Evolutionary conservation across 2,797 vertebrate genomes (phyloP).

Genomic region (Crenuchus spilurus): DNA sequence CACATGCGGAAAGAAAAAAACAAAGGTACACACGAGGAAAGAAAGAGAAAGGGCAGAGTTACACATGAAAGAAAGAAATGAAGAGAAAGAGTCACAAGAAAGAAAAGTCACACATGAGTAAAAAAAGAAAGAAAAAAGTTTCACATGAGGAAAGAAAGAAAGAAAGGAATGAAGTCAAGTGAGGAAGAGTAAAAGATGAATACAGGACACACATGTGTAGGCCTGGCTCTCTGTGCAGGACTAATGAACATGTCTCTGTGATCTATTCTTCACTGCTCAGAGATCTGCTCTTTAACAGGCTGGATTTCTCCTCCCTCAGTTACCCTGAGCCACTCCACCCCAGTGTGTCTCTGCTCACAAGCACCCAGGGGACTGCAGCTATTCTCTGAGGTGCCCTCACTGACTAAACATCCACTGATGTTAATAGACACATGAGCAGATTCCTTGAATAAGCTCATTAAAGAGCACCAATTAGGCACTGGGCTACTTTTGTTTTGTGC

Average conservation of each 20-base stretch:
- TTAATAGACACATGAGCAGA: constrained; percentile 62
- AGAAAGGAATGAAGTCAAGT: too few relatives aligned
- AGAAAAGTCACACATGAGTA: too few relatives aligned
- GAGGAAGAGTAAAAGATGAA: too few relatives aligned
- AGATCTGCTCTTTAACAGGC: not conserved
- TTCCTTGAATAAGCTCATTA: constrained; percentile 68
- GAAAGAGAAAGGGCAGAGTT: too few relatives aligned
- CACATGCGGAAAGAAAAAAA: too few relatives aligned
- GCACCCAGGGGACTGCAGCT: constrained; percentile 15
- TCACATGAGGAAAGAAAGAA: too few relatives aligned
- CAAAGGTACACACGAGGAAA: too few relatives aligned
- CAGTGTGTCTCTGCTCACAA: constrained; percentile 1
- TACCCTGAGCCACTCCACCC: constrained; percentile 22
- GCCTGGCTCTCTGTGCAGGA: not conserved
- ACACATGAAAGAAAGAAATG: too few relatives aligned
- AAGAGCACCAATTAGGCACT: constrained; percentile 64
- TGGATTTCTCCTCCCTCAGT: constrained; percentile 17
- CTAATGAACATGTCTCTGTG: not conserved
- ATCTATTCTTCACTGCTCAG: not conserved
- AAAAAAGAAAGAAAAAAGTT: too few relatives aligned
- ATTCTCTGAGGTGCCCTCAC: constrained; percentile 45
- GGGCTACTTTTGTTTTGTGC: constrained; percentile 60
- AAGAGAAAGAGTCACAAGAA: too few relatives aligned
- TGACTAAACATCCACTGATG: constrained; percentile 59
- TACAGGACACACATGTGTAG: too few relatives aligned